phyloP scores from a whole-genome alignment of 2,888 invertebrate genomes.

The Athripsodes cinereus region DNA sequence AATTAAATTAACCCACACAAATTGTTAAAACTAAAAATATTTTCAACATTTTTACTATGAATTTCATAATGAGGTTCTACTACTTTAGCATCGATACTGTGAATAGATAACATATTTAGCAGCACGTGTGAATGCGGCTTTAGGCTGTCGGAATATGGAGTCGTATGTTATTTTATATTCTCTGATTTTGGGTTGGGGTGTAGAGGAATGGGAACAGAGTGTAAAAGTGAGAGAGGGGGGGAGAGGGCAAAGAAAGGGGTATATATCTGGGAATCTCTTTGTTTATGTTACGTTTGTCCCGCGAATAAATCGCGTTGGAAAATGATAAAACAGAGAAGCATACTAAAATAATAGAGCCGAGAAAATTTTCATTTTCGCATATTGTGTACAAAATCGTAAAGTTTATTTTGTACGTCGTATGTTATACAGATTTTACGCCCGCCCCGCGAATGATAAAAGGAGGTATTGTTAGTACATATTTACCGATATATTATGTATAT shows the following conservation, averaged over 20 bases:
- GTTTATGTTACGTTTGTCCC: slow-evolving; percentile 27
- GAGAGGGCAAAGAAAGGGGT: neutral
- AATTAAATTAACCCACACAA: no score
- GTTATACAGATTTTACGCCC: slow-evolving; percentile 27
- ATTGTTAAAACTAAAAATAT: no score
- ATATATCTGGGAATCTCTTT: slow-evolving; percentile 25
- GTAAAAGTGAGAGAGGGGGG: neutral
- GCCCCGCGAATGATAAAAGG: slow-evolving; percentile 21
- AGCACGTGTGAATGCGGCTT: neutral
- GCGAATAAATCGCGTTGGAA: slow-evolving; percentile 26
- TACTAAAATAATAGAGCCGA: slow-evolving; percentile 12
- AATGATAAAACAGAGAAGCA: slow-evolving; percentile 25
- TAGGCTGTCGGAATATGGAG: slow-evolving; percentile 11
- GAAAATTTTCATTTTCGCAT: slow-evolving; percentile 26
- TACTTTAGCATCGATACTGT: no score
- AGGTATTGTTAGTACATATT: neutral
- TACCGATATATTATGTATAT: slow-evolving; percentile 3
- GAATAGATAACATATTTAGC: no score
- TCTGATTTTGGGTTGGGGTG: slow-evolving; percentile 10
- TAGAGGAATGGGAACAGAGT: neutral
- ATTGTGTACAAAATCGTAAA: slow-evolving; percentile 28
- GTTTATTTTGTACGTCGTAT: slow-evolving; percentile 21
- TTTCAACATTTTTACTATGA: no score
- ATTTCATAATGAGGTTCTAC: no score
- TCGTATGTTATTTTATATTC: slow-evolving; percentile 28